These are phyloP conservation scores for Aleiodes alternator DNA, from an alignment of 2,888 invertebrate species.

Conservation along the genomic window DNA sequence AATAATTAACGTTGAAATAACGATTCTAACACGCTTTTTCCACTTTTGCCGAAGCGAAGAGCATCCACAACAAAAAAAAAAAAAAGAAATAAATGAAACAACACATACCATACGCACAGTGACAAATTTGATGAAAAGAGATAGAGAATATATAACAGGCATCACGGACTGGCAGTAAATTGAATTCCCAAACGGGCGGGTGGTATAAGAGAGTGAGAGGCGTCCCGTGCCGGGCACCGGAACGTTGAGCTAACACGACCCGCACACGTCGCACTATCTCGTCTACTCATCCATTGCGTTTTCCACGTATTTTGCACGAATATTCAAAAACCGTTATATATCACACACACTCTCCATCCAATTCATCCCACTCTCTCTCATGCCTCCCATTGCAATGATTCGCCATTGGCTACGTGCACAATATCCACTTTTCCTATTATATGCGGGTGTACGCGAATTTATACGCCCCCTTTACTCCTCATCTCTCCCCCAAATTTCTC, in stretches of 20 bases:
- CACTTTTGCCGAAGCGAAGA: slow-evolving; percentile 3
- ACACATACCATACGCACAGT: slow-evolving; percentile 51
- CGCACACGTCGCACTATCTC: slow-evolving; percentile 30
- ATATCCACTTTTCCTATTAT: slow-evolving; percentile 44
- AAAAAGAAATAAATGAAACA: slow-evolving; percentile 34
- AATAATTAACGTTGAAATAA: too few species aligned
- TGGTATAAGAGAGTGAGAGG: slow-evolving; percentile 53
- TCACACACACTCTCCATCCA: not conserved
- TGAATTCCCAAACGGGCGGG: slow-evolving; percentile 76
- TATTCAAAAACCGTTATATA: slow-evolving; percentile 36
- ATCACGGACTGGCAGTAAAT: slow-evolving; percentile 66
- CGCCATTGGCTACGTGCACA: slow-evolving; percentile 25
- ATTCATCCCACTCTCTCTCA: slow-evolving; percentile 23
- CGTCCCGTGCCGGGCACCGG: slow-evolving; percentile 73
- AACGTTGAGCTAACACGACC: slow-evolving; percentile 63
- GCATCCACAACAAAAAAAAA: slow-evolving; percentile 16
- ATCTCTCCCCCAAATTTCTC: too few species aligned
- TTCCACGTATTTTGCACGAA: slow-evolving; percentile 19
- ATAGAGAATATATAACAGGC: slow-evolving; percentile 46
- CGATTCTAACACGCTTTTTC: not conserved
- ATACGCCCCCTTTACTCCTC: not conserved
- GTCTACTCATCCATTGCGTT: slow-evolving; percentile 34
- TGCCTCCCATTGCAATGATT: slow-evolving; percentile 3
- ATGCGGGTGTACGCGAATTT: slow-evolving; percentile 1
- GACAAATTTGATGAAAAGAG: slow-evolving; percentile 59